Evolutionary conservation across 1,140 invertebrate species (phyloP), one percentile per base, ranked within the genome.

Genomic region (Drosophila mauritiana): DNA sequence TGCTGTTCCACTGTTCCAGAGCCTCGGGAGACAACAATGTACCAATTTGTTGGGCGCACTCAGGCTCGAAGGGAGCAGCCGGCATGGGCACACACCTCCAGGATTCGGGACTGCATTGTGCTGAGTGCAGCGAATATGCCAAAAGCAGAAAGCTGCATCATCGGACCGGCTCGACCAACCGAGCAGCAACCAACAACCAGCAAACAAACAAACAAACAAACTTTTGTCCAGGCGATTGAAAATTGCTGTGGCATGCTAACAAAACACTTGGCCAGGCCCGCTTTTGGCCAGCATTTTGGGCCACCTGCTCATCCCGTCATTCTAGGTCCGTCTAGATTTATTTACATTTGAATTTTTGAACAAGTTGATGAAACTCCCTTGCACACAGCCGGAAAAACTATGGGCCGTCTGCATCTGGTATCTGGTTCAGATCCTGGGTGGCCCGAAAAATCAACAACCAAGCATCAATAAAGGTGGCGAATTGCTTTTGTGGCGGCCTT

Each of bases 301-400:
- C 36, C 49, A 62, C 37, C 57, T 15, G 37, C 58, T 36, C 31
- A 31, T 31, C 46, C n/a, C n/a, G 17, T 34, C 45, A 42, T 42
- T 42, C 20, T 13, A 11, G 27, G 12, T 53, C 76, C 72, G 79
- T 76, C 83, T 84, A 70, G 80, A 88, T 89, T 88, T 88, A 88
- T 88, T 88, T 88, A 89, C 84, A 89, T 89, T 88, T 88, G 84
- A 88, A 88, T 89, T 88, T 88, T 89, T 88, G 84, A 88, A 80
- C 84, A 88, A 88, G 80, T 88, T 80, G 84, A 83, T 88, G 80
- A 88, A 88, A 89, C 73, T 83, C 80, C 76, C 83, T 10, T 10
- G 73, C 79, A 77, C 72, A 64, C 65, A 78, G 73, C 63, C 52
- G 34, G 64, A 70, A 69, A 78, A 85, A 84, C 83, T 82, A 79